Evolutionary conservation across 1,140 invertebrate species (phyloP).

Genomic region (Cydia fagiglandana): DNA sequence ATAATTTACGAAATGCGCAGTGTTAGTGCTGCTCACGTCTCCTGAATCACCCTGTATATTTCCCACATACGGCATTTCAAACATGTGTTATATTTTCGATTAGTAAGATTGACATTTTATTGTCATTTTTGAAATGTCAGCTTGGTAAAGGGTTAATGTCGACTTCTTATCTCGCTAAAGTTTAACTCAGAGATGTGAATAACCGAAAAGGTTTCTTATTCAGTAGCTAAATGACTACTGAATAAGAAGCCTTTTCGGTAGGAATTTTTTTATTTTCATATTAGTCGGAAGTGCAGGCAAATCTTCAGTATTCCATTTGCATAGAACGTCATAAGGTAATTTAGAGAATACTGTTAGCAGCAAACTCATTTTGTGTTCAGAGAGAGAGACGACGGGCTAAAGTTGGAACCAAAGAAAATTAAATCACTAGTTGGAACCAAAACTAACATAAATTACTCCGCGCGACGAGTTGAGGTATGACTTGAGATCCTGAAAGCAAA

Average conservation of each 20-base stretch:
- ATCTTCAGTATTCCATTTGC: constrained; percentile 72
- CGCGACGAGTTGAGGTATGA: constrained; percentile 76
- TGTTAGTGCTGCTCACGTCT: too few species aligned
- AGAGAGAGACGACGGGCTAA: constrained; percentile 72
- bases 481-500: constrained; percentile 74
- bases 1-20: too few species aligned
- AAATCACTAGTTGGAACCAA: constrained; percentile 81
- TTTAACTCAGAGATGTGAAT: not conserved
- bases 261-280: constrained; percentile 76
- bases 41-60: too few species aligned
- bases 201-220: constrained; percentile 51
- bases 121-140: too few species aligned
- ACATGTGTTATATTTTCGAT: too few species aligned
- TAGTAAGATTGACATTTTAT: too few species aligned
- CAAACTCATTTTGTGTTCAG: constrained; percentile 54
- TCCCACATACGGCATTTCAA: too few species aligned
- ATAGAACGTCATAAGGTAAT: constrained; percentile 72
- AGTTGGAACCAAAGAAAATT: constrained; percentile 81
- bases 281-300: constrained; percentile 67
- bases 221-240: too few species aligned
- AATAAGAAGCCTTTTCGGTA: too few species aligned
- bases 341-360: constrained; percentile 72
- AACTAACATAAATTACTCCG: constrained; percentile 82
- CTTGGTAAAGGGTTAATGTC: not conserved
- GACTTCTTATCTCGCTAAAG: not conserved